Conservation (phyloP, 2,113 vertebrate genomes). For the Peromyscus californicus region DNA sequence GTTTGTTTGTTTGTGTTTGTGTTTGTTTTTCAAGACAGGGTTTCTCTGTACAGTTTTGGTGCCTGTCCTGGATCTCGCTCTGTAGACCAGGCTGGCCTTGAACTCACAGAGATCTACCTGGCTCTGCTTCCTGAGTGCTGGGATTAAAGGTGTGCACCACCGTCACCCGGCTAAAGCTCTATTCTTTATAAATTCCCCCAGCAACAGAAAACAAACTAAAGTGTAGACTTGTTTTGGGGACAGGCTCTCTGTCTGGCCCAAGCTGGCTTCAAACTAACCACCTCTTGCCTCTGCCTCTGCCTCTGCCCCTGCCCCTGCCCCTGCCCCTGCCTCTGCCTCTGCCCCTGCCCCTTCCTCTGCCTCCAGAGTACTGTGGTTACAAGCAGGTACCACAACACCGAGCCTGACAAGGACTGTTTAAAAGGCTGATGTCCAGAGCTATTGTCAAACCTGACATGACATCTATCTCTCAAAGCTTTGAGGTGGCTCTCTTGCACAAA, state of each 20-base stretch:
- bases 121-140: no score
- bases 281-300: background rate
- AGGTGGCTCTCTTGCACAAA: background rate
- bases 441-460: background rate
- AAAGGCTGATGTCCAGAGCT: background rate
- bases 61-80: no score
- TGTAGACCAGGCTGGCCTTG: no score
- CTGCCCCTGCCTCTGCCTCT: background rate
- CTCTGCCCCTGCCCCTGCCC: no score
- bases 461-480: background rate
- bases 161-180: no score
- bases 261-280: background rate
- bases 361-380: background rate
- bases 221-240: background rate
- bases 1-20: no score
- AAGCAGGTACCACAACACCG: background rate
- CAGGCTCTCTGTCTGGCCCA: background rate
- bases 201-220: background rate
- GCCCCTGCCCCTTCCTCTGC: background rate
- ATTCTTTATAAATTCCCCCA: background rate
- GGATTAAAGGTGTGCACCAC: no score
- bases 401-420: background rate
- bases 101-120: no score
- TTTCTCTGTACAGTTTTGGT: no score
- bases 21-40: no score